Evolutionary conservation across 2,888 invertebrate species (phyloP), one percentile per base, ranked within the genome.

Genomic region (Seladonia tumulorum): DNA sequence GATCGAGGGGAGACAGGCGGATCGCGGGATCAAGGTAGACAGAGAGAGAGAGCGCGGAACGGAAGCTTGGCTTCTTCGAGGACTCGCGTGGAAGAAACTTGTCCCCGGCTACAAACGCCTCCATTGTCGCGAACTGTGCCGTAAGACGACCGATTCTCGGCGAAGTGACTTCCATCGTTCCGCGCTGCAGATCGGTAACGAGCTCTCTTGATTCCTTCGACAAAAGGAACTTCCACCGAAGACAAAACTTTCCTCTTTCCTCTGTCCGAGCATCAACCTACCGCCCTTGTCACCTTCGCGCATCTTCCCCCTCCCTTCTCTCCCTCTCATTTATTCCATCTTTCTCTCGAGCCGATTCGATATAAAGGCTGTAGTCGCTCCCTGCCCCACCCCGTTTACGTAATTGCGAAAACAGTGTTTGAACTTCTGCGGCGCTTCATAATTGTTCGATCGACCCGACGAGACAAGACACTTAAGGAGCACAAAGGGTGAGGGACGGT

Each of bases 191-290:
- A 84, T 82, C 80, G 74, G 88, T 87, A 88, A 87, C 77, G 80
- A 89, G 84, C 73, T 70, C 77, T 75, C 83, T 89, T 81, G 81
- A 76, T 82, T 79, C 83, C 73, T 76, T 66, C 82, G 76, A 83
- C 89, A 86, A 86, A 81, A 82, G 86, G 68, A 77, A 78, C 71
- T 75, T 53, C 82, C 49, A 29, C 80, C 16, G 42, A 60, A 83
- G 86, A 87, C 83, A 86, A 87, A 87, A 87, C 84, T 86, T 86
- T 79, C 74, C 86, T 78, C 79, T 80, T 63, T 73, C 45, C 42
- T 63, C 63, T 63, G 63, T 18, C 53, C 45, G 29, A 72, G 39
- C 49, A 29, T 5, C 29, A 29, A 63, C 39, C 16, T 25, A 14
- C 60, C 25, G 29, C 25, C 10, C 47, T 16, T 42, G 29, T 47